Percentiles rank a stretch among this genome's conserved stretches.
Conservation (phyloP, 1,140 invertebrate species). For the Zaprionus lachaisei region DNA sequence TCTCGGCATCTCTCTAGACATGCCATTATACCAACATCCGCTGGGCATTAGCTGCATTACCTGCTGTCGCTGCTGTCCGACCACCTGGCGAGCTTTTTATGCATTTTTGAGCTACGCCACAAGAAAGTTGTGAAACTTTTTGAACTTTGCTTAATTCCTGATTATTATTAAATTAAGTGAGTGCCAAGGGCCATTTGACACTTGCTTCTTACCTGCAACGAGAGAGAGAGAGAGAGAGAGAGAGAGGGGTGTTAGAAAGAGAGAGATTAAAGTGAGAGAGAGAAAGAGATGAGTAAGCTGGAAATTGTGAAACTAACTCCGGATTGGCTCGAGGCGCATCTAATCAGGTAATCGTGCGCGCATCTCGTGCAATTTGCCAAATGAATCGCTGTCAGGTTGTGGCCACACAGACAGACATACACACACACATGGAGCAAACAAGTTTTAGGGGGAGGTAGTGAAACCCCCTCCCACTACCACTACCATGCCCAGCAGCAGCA, state of each 20-base stretch:
- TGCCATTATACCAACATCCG: slow-evolving; percentile 38
- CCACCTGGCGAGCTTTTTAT: slow-evolving; percentile 44
- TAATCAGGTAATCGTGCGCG: slow-evolving; percentile 42
- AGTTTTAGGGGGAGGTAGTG: slow-evolving; percentile 28
- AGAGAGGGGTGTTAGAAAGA: neutral
- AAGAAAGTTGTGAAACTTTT: slow-evolving; percentile 17
- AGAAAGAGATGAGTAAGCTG: neutral
- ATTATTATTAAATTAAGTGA: slow-evolving; percentile 72
- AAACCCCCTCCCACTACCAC: slow-evolving; percentile 9
- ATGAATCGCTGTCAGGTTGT: slow-evolving; percentile 26
- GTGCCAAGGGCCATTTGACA: slow-evolving; percentile 28
- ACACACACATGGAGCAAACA: neutral
- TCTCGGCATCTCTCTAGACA: slow-evolving; percentile 4
- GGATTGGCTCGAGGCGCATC: slow-evolving; percentile 12
- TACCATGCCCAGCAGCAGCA: neutral
- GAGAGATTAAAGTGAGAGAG: neutral
- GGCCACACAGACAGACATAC: neutral
- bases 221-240: slow-evolving; percentile 9
- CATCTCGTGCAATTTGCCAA: slow-evolving; percentile 38
- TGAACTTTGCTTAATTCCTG: slow-evolving; percentile 37
- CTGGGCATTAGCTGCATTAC: slow-evolving; percentile 51
- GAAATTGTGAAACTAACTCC: neutral
- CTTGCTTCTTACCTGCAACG: slow-evolving; percentile 28
- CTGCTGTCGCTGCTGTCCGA: neutral
- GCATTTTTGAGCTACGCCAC: slow-evolving; percentile 47